These are phyloP conservation scores for Tetramorium bicarinatum DNA, from an alignment of 2,888 invertebrate species.

Conservation along the genomic window DNA sequence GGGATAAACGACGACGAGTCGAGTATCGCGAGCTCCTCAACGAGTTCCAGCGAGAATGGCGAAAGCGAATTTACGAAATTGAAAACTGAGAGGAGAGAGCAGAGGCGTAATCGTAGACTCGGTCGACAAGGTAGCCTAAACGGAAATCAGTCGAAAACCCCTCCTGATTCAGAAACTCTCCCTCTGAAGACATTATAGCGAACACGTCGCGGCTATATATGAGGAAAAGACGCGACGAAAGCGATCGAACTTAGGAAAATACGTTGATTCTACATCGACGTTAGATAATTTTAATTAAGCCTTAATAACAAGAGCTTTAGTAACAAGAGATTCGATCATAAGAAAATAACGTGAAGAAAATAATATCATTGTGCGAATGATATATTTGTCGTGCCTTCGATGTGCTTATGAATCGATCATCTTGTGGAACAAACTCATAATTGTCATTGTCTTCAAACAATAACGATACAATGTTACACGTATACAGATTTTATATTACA, in stretches of 20 bases:
- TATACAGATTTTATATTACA: not conserved
- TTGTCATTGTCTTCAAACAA: not conserved
- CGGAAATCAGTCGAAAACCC: conserved; percentile 52
- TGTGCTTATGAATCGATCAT: conserved; percentile 18
- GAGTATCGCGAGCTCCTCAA: conserved; percentile 75
- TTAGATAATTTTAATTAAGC: not conserved
- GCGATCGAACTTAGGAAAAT: conserved; percentile 60
- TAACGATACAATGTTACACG: not conserved
- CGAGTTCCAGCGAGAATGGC: conserved; percentile 68
- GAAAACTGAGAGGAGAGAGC: conserved; percentile 90
- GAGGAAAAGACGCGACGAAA: conserved; percentile 37
- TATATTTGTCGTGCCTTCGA: conserved; percentile 4
- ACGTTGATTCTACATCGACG: conserved; percentile 52
- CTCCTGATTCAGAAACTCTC: conserved; percentile 76
- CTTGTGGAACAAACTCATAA: not conserved
- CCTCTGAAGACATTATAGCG: conserved; percentile 78
- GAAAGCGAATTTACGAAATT: conserved; percentile 92
- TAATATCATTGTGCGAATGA: not conserved
- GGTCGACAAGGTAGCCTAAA: conserved; percentile 87
- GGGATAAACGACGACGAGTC: conserved; percentile 71
- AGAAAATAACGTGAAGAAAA: conserved; percentile 1
- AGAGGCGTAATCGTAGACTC: conserved; percentile 89
- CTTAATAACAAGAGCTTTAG: not conserved
- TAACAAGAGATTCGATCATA: not conserved
- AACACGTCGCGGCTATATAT: conserved; percentile 76